phyloP scores from a whole-genome alignment of 2,113 vertebrate genomes.

The Anolis carolinensis region DNA sequence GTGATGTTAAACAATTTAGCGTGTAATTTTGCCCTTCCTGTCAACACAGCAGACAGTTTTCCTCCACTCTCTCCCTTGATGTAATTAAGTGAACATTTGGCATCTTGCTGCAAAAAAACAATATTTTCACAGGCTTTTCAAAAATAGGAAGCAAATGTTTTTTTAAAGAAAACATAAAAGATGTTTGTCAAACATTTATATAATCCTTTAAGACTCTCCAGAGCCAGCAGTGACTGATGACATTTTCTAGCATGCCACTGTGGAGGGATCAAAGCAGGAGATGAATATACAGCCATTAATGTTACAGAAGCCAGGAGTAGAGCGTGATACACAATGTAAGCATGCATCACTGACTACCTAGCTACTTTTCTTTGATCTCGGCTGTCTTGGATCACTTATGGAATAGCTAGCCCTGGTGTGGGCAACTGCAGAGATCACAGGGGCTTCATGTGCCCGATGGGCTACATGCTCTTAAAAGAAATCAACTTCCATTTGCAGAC shows the following conservation, averaged over 20 bases:
- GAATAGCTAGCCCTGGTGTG: not conserved
- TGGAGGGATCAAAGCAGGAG: not conserved
- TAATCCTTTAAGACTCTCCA: not conserved
- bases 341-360: not conserved
- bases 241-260: not conserved
- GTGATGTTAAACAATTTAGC: not conserved
- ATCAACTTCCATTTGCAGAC: too few relatives aligned
- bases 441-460: too few relatives aligned
- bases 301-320: not conserved
- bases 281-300: not conserved
- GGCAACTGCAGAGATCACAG: not conserved
- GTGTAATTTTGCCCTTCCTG: not conserved
- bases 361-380: not conserved
- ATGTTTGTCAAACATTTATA: not conserved
- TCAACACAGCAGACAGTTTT: not conserved
- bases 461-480: too few relatives aligned
- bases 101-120: not conserved
- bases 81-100: not conserved
- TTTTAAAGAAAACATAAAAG: not conserved
- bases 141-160: not conserved
- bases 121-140: not conserved
- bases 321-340: too few relatives aligned
- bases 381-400: not conserved
- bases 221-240: not conserved
- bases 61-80: not conserved